Evolutionary conservation across 2,797 vertebrate species (phyloP), one percentile per base, ranked within the genome.

Genomic region (Xiphophorus birchmanni): DNA sequence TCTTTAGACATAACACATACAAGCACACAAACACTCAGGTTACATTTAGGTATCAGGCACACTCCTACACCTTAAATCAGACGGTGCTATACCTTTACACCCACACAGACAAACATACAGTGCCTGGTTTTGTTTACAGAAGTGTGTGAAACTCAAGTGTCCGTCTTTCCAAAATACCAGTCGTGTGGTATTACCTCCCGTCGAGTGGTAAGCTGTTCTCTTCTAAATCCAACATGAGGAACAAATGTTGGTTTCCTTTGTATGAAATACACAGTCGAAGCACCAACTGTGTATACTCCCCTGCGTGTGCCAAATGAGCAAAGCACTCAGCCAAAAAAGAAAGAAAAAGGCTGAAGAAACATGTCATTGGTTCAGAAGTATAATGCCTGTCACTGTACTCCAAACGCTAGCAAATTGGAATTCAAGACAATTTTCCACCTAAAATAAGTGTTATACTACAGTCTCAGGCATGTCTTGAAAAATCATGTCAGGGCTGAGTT

Each of bases 161-260:
- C 82, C 83, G 77, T 90, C 84, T 86, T 82, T 91, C 90, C 86
- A 88, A 92, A 91, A 85, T 85, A 91, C 74, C 82, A 86, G 52
- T 79, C 67, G 74, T 90, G 90, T 87, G 86, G 90, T 90, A 89
- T 84, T 82, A 81, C 91, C 93, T 88, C 93, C 94, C 82, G 65
- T 85, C 73, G 93, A 85, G 92, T 40, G 78, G 42, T 91, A 93
- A 93, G 92, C 94, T 95, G 94, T 94, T 93, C 86, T 85, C 83
- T 87, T 91, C 92, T 91, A 90, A 93, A 94, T 94, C 91, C 88
- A 92, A 94, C 90, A 90, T 67, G 84, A 90, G 82, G 84, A 93
- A 90, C 92, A 91, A 93, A 93, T 94, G 92, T 88, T 89, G 80
- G 67, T 87, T 88, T 86, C 77, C 86, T 45, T 86, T 78, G 35